A percentile compares a stretch with the other conserved stretches of the same genome.
Evolutionary conservation across 2,113 vertebrate species (phyloP).

Genomic region (Thermophis baileyi): DNA sequence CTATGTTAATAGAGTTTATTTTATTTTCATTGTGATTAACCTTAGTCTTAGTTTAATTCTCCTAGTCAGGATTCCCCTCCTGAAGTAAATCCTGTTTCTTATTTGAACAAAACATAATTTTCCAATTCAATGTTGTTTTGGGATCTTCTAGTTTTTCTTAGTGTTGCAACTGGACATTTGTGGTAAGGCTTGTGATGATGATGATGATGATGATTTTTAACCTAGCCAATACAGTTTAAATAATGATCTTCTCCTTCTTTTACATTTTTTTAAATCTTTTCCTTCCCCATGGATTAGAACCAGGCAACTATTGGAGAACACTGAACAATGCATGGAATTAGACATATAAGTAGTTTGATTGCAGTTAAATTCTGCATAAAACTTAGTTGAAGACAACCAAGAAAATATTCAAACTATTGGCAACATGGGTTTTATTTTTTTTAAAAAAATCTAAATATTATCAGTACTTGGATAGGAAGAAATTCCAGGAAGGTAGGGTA

Average conservation of each 20-base stretch:
- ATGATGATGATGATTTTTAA: background rate
- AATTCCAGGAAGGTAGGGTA: background rate
- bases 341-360: background rate
- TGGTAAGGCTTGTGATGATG: background rate
- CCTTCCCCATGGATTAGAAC: background rate
- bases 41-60: background rate
- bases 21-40: background rate
- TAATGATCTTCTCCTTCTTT: background rate
- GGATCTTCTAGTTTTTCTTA: background rate
- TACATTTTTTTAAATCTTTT: background rate
- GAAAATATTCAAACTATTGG: background rate
- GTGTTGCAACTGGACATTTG: background rate
- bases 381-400: background rate
- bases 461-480: background rate
- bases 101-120: background rate
- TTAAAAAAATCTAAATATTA: background rate
- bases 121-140: background rate
- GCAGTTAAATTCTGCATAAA: background rate
- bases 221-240: background rate
- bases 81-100: background rate
- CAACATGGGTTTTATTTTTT: background rate
- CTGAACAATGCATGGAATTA: background rate
- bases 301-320: background rate
- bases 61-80: background rate
- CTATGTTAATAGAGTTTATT: background rate